These are phyloP conservation scores for Phrynocephalus forsythii DNA, from an alignment of 2,797 vertebrate species.

Conservation along the genomic window DNA sequence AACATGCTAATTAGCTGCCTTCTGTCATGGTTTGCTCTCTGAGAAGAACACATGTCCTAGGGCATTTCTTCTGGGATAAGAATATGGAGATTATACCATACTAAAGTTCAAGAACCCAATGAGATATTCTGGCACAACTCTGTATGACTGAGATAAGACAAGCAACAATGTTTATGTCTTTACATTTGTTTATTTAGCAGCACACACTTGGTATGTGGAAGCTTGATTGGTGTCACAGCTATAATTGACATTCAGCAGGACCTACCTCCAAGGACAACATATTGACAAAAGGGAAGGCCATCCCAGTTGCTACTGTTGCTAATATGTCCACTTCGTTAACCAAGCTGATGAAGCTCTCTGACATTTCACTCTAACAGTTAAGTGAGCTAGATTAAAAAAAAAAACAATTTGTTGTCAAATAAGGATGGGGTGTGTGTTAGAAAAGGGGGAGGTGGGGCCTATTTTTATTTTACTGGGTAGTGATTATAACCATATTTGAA, in stretches of 20 bases:
- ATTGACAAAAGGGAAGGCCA: conserved; percentile 14
- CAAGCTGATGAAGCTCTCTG: conserved; percentile 10
- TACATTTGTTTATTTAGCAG: not conserved
- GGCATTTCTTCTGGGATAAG: not conserved
- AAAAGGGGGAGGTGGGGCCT: no score
- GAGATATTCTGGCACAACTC: not conserved
- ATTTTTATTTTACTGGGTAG: no score
- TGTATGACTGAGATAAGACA: not conserved
- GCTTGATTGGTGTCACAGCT: fast-evolving
- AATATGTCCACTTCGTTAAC: conserved; percentile 52
- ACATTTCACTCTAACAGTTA: conserved; percentile 54
- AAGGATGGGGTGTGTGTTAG: not conserved
- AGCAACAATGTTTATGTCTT: not conserved
- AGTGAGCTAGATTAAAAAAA: conserved; percentile 22
- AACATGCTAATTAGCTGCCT: conserved; percentile 1
- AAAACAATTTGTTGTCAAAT: conserved; percentile 17
- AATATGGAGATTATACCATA: conserved; percentile 5
- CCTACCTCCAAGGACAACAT: conserved; percentile 36
- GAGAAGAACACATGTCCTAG: not conserved
- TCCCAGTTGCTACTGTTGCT: conserved; percentile 38
- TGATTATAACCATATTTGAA: no score
- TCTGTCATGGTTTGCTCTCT: fast-evolving
- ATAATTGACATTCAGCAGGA: conserved; percentile 27
- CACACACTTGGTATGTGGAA: not conserved
- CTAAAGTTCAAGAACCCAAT: conserved; percentile 10